These are phyloP conservation scores for Uloborus plumipes DNA, from an alignment of 2,888 invertebrate genomes.

Conservation along the genomic window DNA sequence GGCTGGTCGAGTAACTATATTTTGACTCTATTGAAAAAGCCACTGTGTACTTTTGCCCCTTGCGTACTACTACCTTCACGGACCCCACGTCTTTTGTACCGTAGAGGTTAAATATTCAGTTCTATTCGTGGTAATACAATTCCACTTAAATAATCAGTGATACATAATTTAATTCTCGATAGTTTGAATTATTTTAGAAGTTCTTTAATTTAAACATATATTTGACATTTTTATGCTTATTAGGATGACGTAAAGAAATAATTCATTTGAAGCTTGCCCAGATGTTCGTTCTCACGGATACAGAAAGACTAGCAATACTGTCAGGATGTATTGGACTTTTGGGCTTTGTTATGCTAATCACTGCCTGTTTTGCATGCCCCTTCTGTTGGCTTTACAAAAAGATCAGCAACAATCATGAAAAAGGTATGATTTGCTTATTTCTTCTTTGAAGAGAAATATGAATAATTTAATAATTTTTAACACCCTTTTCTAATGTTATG, in stretches of 20 bases:
- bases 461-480: neutral
- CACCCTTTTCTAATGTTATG: neutral
- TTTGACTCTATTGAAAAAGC: too few species aligned
- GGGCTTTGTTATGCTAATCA: slow-evolving; percentile 27
- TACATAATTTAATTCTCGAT: too few species aligned
- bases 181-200: too few species aligned
- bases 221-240: neutral
- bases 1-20: too few species aligned
- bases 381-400: slow-evolving; percentile 35
- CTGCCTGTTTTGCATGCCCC: slow-evolving; percentile 41
- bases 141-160: too few species aligned
- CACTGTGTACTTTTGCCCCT: too few species aligned
- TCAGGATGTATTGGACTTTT: slow-evolving; percentile 30
- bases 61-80: too few species aligned
- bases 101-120: too few species aligned
- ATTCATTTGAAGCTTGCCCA: neutral
- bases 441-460: neutral
- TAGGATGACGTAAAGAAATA: slow-evolving; percentile 6
- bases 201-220: too few species aligned
- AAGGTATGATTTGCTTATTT: slow-evolving; percentile 20
- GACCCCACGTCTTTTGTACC: too few species aligned
- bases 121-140: too few species aligned
- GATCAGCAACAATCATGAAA: slow-evolving; percentile 3
- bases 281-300: slow-evolving; percentile 49
- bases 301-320: slow-evolving; percentile 29